These are phyloP conservation scores for Littorina saxatilis DNA, from an alignment of 1,140 invertebrate species.

Conservation along the genomic window DNA sequence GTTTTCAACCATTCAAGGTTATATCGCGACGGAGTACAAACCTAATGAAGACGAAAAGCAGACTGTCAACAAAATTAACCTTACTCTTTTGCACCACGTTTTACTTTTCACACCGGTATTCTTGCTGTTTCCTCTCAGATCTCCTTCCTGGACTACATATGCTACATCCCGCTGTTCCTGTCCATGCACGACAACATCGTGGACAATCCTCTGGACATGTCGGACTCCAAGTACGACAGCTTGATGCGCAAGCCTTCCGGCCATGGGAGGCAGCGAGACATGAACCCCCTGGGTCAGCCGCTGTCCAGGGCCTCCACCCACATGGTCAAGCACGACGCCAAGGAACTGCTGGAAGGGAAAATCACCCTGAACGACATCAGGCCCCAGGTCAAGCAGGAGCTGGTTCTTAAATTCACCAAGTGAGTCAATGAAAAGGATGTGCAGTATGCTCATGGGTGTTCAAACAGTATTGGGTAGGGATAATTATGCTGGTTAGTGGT, in stretches of 20 bases:
- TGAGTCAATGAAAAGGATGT: no score
- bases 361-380: slow-evolving; percentile 50
- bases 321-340: slow-evolving; percentile 56
- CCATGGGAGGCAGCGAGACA: slow-evolving; percentile 61
- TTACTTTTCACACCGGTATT: no score
- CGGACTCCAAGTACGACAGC: slow-evolving; percentile 61
- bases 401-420: slow-evolving; percentile 58
- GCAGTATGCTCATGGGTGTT: no score
- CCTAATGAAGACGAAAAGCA: no score
- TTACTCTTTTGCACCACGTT: no score
- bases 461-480: no score
- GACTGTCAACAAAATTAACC: no score
- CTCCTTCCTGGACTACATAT: slow-evolving; percentile 70
- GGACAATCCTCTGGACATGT: slow-evolving; percentile 70
- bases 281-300: slow-evolving; percentile 66
- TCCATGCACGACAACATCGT: slow-evolving; percentile 72
- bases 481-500: no score
- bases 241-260: slow-evolving; percentile 51
- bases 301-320: slow-evolving; percentile 51
- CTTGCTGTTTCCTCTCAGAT: no score
- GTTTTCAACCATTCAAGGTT: no score
- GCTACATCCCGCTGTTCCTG: slow-evolving; percentile 71
- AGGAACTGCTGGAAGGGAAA: slow-evolving; percentile 62
- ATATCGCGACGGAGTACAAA: no score
- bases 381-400: slow-evolving; percentile 46